Conservation (phyloP, 2,888 invertebrate species). For the Invenusta paracnida region DNA sequence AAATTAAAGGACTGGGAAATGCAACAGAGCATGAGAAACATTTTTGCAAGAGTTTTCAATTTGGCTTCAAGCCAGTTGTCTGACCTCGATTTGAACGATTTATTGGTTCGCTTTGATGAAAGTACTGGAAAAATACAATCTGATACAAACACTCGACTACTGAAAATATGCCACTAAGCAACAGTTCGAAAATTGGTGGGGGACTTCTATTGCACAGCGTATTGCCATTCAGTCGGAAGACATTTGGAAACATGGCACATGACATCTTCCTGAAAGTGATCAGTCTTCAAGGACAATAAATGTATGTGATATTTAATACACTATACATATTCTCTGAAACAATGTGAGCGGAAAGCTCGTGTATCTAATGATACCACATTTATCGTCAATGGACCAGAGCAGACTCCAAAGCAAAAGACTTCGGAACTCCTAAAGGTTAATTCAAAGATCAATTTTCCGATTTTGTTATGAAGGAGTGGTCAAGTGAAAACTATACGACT, state of each 20-base stretch:
- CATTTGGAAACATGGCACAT: constrained; percentile 4
- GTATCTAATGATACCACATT: constrained; percentile 7
- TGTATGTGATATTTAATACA: neutral
- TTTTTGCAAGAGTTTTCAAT: neutral
- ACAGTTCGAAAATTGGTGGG: neutral
- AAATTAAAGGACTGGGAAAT: neutral
- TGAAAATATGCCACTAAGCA: neutral
- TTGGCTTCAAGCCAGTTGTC: neutral
- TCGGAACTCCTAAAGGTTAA: constrained; percentile 5
- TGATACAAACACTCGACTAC: neutral
- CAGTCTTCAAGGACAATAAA: neutral
- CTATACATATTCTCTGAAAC: constrained; percentile 3
- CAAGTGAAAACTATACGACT: constrained; percentile 9
- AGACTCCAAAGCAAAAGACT: constrained; percentile 23
- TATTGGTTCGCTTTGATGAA: neutral
- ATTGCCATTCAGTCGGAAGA: neutral
- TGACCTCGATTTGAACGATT: neutral
- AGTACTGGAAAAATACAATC: neutral
- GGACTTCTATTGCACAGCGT: neutral
- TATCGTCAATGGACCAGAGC: constrained; percentile 17
- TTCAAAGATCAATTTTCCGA: constrained; percentile 34
- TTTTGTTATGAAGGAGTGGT: constrained; percentile 35
- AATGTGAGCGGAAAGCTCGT: constrained; percentile 19
- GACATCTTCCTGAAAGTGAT: neutral
- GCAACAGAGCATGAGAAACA: neutral